Evolutionary conservation across 2,113 vertebrate genomes (phyloP), one percentile per base, ranked within the genome.

Genomic region (Setophaga petechia): DNA sequence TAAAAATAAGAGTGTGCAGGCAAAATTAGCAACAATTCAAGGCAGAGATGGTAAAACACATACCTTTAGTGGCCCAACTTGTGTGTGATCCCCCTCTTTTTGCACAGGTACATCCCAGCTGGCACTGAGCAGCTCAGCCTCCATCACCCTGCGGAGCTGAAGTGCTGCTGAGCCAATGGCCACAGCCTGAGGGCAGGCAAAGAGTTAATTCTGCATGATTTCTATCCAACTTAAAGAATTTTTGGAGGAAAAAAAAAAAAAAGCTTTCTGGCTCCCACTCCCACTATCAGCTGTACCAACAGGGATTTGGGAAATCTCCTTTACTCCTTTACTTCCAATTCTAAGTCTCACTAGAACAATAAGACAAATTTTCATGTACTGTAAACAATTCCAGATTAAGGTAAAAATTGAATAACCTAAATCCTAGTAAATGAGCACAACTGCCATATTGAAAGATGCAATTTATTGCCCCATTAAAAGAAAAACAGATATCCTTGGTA

Each of bases 11-110:
- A 77, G 13, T 1, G 49, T 51, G 31, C 18, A 87, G 43, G 22
- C 61, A 44, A 72, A 68, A 80, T 18, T 3, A 54, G 25, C 54
- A 28, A 65, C 28, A 43, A 41, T 8, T 57, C 12, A 8, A 68
- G n/a, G 22, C 5, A 0, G 2, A 4, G 14, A 13, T 4, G 5
- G 44, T 43, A 58, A 87, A 71, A 47, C 31, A 71, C 51, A 0
- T 97, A 99, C 99, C 98, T 98, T 98, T 8, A 99, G 98, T 25
- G 98, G 98, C 30, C 99, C 99, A 59, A 98, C 68, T 51, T 96
- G 95, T 18, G 93, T 67, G 51, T 94, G 96, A 72, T 76, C 95
- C 74, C 59, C 63, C 51, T 97, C 96, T 67, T 94, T 97, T 41
- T 98, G 95, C 62, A 99, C 98, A 24, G 98, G 97, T 74, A 99